Percentiles rank a stretch among this genome's conserved stretches.
phyloP scores from a whole-genome alignment of 2,113 vertebrate species.

The Hippolais icterina region DNA sequence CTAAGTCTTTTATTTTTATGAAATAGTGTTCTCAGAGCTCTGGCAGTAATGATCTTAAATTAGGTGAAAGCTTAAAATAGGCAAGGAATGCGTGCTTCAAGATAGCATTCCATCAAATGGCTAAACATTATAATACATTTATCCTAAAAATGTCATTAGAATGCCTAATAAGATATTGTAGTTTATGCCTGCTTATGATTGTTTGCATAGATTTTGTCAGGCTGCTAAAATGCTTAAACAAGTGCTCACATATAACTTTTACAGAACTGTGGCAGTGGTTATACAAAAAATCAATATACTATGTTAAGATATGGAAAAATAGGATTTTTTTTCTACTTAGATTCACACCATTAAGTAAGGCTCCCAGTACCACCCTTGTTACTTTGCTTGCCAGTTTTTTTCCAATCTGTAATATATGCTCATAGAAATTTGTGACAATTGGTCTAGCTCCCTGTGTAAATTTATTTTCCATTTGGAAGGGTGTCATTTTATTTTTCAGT shows the following conservation, averaged over 20 bases:
- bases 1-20: constrained; percentile 2
- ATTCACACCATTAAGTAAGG: background rate
- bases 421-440: background rate
- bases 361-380: background rate
- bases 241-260: background rate
- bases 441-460: background rate
- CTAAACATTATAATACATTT: background rate
- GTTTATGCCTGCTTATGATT: background rate
- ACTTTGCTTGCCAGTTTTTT: background rate
- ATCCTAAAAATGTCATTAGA: background rate
- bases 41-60: background rate
- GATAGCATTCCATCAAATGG: background rate
- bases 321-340: background rate
- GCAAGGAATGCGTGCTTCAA: background rate
- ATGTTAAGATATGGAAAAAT: background rate
- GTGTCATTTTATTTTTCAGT: background rate
- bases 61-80: background rate
- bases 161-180: background rate
- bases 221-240: background rate
- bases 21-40: background rate
- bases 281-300: background rate
- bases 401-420: background rate
- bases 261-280: background rate
- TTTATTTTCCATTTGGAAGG: background rate
- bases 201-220: constrained; percentile 25